Base-by-base conservation (phyloP, 2,888 invertebrate genomes). In the Euphydryas editha region DNA sequence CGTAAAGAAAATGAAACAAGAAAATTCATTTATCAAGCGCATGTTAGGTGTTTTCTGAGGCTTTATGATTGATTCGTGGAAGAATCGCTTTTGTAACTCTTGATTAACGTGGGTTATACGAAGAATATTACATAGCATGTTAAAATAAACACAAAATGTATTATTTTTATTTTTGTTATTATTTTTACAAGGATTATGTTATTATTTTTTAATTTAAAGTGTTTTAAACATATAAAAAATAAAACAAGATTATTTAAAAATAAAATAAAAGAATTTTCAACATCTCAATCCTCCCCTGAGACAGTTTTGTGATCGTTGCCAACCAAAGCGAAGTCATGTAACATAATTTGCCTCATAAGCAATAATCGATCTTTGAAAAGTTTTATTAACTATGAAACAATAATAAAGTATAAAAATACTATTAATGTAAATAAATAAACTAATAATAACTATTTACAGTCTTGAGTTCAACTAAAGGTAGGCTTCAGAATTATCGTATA, bases 21-120 rank as follows among this genome's bases (percentile, higher is more conserved):
- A 87, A 90, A 85, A 86, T 90, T 87, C 87, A 92, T 91, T 90
- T 88, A 91, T 91, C 89, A 92, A 83, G 81, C 60, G 65, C 61
- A 49, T 49, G 62, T 66, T 56, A 75, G 75, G 71, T 76, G 77
- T 79, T 78, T 74, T 78, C 62, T 46, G 61, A 56, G 65, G 49
- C 54, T 55, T 54, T 80, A 75, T 81, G 81, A 84, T 81, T 85
- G 81, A 80, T 83, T 81, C 72, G 65, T 56, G 65, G 62, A 61
- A 62, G 57, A 74, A 75, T 70, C 59, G 65, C 60, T 70, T 74
- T 76, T 68, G 55, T 70, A 62, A 65, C 39, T n/a, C 61, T 42
- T 62, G 37, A 63, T 61, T 62, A 54, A 61, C 24, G 5, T 15
- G 21, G 8, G 13, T 21, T 54, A n/a, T 54, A 36, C 8, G 11